A percentile compares a stretch with the other conserved stretches of the same genome.
phyloP scores from a whole-genome alignment of 1,140 invertebrate genomes.

The Protaetia brevitarsis region DNA sequence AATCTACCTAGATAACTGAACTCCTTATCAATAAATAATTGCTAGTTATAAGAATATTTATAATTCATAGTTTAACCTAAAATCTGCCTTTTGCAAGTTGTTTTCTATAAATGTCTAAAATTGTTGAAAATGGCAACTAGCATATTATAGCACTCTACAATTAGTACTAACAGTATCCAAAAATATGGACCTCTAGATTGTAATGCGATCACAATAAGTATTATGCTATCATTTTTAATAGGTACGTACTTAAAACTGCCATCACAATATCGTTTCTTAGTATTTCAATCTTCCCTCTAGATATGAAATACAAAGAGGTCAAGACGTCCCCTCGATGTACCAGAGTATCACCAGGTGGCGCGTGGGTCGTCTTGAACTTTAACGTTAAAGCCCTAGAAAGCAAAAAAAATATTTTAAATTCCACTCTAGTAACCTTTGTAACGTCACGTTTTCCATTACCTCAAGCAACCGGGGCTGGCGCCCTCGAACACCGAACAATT shows the following conservation, averaged over 20 bases:
- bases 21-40: too few relatives aligned
- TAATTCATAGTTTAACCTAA: too few relatives aligned
- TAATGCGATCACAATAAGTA: too few relatives aligned
- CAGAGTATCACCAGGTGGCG: slow-evolving; percentile 94
- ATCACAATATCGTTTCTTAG: slow-evolving; percentile 95
- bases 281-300: slow-evolving; percentile 96
- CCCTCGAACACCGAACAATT: slow-evolving; percentile 93
- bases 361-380: slow-evolving; percentile 95
- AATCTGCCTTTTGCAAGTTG: too few relatives aligned
- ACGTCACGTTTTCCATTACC: slow-evolving; percentile 58
- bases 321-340: slow-evolving; percentile 96
- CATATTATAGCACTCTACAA: too few relatives aligned
- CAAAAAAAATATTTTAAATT: neutral
- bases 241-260: slow-evolving; percentile 89
- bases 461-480: slow-evolving; percentile 92
- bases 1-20: too few relatives aligned
- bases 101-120: too few relatives aligned
- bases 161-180: too few relatives aligned
- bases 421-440: neutral
- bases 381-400: slow-evolving; percentile 76
- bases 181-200: too few relatives aligned
- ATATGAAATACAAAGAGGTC: slow-evolving; percentile 92
- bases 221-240: too few relatives aligned
- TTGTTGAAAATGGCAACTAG: too few relatives aligned
- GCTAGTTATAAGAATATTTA: too few relatives aligned